Base-by-base conservation (phyloP, 1,140 invertebrate species). In the Mizuhopecten yessoensis region DNA sequence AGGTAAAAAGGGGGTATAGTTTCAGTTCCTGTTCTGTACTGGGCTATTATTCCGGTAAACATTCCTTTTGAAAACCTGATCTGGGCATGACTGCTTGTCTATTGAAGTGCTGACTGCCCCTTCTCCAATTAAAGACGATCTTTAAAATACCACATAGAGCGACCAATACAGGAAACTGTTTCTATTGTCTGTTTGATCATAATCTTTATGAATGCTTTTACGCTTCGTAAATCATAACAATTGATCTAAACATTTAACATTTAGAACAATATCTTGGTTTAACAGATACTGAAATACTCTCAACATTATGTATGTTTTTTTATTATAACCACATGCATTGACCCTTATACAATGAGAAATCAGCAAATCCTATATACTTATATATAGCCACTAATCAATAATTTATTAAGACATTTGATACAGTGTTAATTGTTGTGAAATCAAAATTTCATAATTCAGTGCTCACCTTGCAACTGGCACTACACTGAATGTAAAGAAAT, bases 61-160 rank as follows among this genome's bases (percentile, higher is more conserved):
- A 75, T 75, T 75, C 57, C 57, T 75, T 75, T 75, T 75, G 57
- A 75, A 75, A 75, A 75, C 57, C 57, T 75, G 57, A 75, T 75
- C 57, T 75, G 23, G 57, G 57, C 29, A 29, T 75, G n/a, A 75
- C n/a, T 75, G 11, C 57, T 29, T 5, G 57, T 29, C 57, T 29
- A 75, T 75, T 75, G 57, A 75, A 75, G 57, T 75, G 57, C 17
- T 75, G 57, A 75, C 57, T 75, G 57, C 57, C n/a, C 29, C 57
- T 75, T 29, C 57, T 7, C 57, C 57, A 75, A 75, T 75, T 75
- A 75, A 75, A 75, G 57, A 75, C 57, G 57, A 75, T 75, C 57
- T 75, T 75, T 75, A 75, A 45, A 75, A 75, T 75, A 75, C 57
- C 57, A 45, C 42, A 75, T 75, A 1, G n/a, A 9, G 5, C 9